phyloP scores from a whole-genome alignment of 2,888 invertebrate genomes.

The Morpho achilles region DNA sequence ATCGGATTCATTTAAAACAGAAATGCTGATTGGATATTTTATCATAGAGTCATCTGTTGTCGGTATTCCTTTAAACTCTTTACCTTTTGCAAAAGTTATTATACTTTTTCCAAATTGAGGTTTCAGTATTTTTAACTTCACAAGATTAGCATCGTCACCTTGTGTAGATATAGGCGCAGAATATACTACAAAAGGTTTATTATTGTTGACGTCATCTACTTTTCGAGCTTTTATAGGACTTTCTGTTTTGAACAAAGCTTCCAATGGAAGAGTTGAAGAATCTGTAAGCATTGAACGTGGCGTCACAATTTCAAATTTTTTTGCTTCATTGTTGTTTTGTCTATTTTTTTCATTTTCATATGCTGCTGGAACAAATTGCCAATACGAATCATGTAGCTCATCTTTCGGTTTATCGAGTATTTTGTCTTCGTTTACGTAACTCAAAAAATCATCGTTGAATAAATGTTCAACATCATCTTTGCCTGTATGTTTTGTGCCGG shows the following conservation, averaged over 20 bases:
- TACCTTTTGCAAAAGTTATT: conserved; percentile 61
- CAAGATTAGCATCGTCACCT: conserved; percentile 52
- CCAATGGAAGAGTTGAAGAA: conserved; percentile 83
- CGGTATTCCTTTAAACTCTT: conserved; percentile 57
- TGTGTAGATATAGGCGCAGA: conserved; percentile 57
- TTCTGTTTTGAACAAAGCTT: conserved; percentile 82
- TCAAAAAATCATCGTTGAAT: conserved; percentile 56
- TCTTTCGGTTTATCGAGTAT: conserved; percentile 46
- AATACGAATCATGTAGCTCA: conserved; percentile 42
- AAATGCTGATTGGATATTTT: conserved; percentile 50
- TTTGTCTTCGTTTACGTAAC: conserved; percentile 62
- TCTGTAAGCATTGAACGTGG: conserved; percentile 65
- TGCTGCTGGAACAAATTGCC: conserved; percentile 74
- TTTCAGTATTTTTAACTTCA: conserved; percentile 52
- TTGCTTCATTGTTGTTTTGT: conserved; percentile 40
- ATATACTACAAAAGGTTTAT: conserved; percentile 68
- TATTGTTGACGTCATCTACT: conserved; percentile 39
- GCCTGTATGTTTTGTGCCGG: conserved; percentile 33
- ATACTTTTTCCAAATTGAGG: conserved; percentile 55
- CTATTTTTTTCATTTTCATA: conserved; percentile 60
- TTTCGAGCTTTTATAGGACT: conserved; percentile 53
- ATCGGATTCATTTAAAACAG: conserved; percentile 30
- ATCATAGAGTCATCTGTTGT: conserved; percentile 41
- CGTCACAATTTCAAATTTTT: conserved; percentile 60
- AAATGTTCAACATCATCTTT: conserved; percentile 47